Evolutionary conservation across 2,888 invertebrate genomes (phyloP).

Genomic region (Schizotus pectinicornis): DNA sequence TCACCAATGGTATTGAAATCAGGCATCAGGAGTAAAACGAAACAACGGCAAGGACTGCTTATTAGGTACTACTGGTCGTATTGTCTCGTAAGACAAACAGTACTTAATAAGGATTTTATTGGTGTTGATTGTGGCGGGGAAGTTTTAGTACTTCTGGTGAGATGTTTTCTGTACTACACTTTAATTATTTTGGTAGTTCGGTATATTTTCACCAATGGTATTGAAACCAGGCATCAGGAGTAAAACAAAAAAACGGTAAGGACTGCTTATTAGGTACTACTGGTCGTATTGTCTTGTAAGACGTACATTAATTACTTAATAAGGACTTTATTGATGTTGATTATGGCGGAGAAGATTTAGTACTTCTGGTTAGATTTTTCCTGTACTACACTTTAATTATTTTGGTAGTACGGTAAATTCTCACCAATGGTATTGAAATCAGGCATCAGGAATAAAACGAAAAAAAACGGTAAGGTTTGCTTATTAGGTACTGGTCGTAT

Average conservation of each 20-base stretch:
- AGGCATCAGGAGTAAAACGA: background rate
- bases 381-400: no score
- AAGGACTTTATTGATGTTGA: no score
- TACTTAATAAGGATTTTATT: conserved; percentile 33
- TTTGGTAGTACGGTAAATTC: conserved; percentile 54
- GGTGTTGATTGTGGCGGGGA: no score
- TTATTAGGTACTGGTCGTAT: conserved; percentile 29
- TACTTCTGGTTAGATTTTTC: no score
- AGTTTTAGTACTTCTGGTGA: no score
- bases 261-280: conserved; percentile 31
- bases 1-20: conserved; percentile 42
- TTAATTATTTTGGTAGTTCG: conserved; percentile 53
- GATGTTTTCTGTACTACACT: no score
- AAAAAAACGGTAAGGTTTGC: conserved; percentile 21
- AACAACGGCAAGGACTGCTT: conserved; percentile 22
- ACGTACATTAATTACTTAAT: conserved; percentile 36
- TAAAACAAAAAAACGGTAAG: conserved; percentile 2
- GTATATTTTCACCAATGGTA: conserved; percentile 50
- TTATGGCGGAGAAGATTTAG: no score
- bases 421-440: conserved; percentile 42
- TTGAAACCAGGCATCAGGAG: conserved; percentile 9
- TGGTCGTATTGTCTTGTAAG: conserved; percentile 28
- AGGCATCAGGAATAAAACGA: background rate
- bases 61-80: conserved; percentile 28
- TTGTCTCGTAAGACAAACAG: conserved; percentile 33